Evolutionary conservation across 2,113 vertebrate genomes (phyloP), one percentile per base, ranked within the genome.

Genomic region (Meles meles): DNA sequence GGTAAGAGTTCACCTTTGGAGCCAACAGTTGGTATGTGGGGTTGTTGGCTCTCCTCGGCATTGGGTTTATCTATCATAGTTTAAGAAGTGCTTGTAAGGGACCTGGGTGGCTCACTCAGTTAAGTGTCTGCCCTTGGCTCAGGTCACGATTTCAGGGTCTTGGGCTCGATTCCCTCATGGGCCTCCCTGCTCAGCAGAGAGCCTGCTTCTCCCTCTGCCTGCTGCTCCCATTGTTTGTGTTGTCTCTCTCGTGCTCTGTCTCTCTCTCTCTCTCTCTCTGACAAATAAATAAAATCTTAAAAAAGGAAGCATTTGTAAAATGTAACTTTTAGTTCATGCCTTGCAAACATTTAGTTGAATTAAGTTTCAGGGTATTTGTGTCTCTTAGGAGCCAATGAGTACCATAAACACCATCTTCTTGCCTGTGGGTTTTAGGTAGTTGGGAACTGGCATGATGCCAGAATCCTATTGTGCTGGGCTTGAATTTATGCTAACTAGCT

Each of bases 401-500:
- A 55, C 63, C 86, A 29, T 82, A 34, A 20, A 14, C 27, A 94
- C 12, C 10, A n/a, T 44, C n/a, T 76, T 29, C 57, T 25, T 29
- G 13, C 5, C 2, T 61, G 6, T 67, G 67, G 13, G 31, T 82
- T 79, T 95, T 47, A 47, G 55, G 80, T n/a, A 42, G 80, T 95
- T 97, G 89, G 55, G 59, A 47, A 7, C 7, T 82, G 82, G 80
- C 29, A 6, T 25, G 5, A 5, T 69, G 85, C 90, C 74, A 96
- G 39, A 93, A 83, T 17, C 6, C 3, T 83, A 65, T n/a, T 87
- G 20, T 2, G 18, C 91, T 15, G 1, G 69, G 83, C 87, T 89
- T 95, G 59, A 96, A 15, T 47, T 96, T 96, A 42, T 13, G 37
- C 80, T 87, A 88, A 57, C 13, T 72, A 96, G 93, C 18, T 77